Percentiles rank a stretch among this genome's conserved stretches.
Evolutionary conservation across 2,113 vertebrate genomes (phyloP).

Genomic region (Heliornis fulica): DNA sequence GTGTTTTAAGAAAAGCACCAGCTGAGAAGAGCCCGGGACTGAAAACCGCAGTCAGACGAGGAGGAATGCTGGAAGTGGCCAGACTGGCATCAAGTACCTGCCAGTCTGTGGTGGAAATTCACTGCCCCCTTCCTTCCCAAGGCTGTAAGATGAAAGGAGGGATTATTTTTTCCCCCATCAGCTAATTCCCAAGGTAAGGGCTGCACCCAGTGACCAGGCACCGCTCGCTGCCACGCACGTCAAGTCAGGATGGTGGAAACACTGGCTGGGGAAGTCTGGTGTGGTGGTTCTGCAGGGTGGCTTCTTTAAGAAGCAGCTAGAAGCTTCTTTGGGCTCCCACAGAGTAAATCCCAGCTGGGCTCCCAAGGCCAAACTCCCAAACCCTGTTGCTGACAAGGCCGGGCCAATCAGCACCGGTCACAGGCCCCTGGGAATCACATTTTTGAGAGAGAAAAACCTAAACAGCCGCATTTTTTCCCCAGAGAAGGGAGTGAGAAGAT

Average conservation of each 20-base stretch:
- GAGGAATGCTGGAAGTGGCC: accelerated
- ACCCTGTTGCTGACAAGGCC: no score
- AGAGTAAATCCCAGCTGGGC: no score
- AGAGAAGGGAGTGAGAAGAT: no score
- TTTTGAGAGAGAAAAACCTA: no score
- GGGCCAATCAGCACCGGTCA: no score
- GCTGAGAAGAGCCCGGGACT: background rate
- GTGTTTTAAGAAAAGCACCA: background rate
- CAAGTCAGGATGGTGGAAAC: background rate
- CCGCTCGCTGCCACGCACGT: background rate
- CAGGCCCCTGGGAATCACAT: no score
- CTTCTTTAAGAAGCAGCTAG: no score
- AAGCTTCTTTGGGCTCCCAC: no score
- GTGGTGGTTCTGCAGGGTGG: no score
- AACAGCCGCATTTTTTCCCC: no score
- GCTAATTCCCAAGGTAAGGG: background rate
- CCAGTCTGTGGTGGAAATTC: background rate
- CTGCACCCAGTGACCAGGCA: background rate
- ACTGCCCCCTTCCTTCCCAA: background rate
- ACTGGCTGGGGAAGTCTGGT: background rate
- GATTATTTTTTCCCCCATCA: accelerated
- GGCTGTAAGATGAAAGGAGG: background rate
- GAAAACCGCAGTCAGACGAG: accelerated
- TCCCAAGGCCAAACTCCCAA: no score
- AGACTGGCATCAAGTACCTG: background rate